A percentile compares a stretch with the other conserved stretches of the same genome.
Conservation (phyloP, 2,888 invertebrate genomes). For the Pterostichus niger region DNA sequence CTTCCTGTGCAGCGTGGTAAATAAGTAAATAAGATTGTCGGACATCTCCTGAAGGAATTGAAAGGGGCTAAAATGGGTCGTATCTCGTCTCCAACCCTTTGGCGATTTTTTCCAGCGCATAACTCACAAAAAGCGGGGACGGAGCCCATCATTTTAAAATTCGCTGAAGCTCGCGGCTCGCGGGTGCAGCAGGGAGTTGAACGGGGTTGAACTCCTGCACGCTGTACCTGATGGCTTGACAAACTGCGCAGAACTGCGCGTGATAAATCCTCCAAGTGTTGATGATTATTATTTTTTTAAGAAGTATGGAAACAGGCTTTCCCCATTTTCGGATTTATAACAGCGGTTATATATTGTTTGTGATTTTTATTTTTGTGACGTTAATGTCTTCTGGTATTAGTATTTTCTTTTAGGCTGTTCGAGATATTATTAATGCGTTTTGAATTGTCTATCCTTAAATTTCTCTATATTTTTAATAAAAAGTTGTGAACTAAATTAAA, state of each 20-base stretch:
- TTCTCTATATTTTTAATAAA: no score
- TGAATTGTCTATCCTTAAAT: background rate
- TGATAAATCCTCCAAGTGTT: slow-evolving; percentile 34
- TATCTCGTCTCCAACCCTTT: background rate
- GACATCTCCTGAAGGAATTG: no score
- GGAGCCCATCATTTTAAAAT: slow-evolving; percentile 52
- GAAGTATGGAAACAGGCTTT: slow-evolving; percentile 48
- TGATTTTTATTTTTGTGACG: slow-evolving; percentile 41
- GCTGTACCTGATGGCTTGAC: slow-evolving; percentile 51
- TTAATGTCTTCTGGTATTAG: slow-evolving; percentile 38
- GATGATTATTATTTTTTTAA: slow-evolving; percentile 57
- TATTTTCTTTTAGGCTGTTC: slow-evolving; percentile 6
- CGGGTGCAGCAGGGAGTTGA: background rate
- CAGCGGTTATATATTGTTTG: slow-evolving; percentile 23
- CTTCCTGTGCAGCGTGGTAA: no score
- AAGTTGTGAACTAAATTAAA: no score
- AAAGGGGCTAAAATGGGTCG: no score
- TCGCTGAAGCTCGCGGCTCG: slow-evolving; percentile 24
- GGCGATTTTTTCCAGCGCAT: slow-evolving; percentile 19
- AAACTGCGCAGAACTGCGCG: slow-evolving; percentile 39
- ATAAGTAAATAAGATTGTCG: no score
- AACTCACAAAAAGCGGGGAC: slow-evolving; percentile 10
- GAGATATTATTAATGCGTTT: slow-evolving; percentile 14
- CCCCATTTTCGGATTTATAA: slow-evolving; percentile 31
- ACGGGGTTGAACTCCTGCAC: background rate